These are phyloP conservation scores for Bilobella aurantiaca DNA, from an alignment of 1,140 invertebrate species.

Conservation along the genomic window DNA sequence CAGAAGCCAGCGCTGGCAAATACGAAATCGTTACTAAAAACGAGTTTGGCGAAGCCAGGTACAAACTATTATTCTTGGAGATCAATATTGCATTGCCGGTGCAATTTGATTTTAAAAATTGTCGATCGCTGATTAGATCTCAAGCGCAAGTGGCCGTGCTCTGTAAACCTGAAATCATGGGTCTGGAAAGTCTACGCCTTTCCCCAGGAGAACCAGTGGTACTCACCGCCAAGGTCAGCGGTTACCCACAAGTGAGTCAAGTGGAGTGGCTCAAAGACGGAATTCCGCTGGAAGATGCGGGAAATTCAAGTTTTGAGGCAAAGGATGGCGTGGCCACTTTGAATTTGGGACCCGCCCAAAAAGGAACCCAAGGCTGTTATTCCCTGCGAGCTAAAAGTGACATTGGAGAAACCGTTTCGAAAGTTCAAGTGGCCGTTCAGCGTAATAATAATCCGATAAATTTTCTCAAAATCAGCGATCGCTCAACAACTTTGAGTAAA, in stretches of 20 bases:
- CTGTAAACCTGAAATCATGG: conserved; percentile 49
- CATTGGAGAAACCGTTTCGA: background rate
- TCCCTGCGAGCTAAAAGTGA: background rate
- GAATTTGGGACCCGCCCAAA: background rate
- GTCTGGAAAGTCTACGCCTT: background rate
- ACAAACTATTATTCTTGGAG: too few relatives aligned
- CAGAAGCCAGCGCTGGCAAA: conserved; percentile 42
- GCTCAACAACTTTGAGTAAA: background rate
- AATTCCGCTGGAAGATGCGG: background rate
- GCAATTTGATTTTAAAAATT: background rate
- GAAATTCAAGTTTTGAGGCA: background rate
- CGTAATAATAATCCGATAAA: background rate
- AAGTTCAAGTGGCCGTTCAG: background rate
- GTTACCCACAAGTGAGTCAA: background rate
- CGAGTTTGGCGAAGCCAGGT: conserved; percentile 57
- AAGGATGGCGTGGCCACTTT: background rate
- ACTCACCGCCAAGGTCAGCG: background rate
- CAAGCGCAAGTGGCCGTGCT: conserved; percentile 44
- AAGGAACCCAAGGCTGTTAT: background rate
- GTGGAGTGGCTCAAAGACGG: conserved; percentile 3
- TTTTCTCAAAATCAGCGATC: too few relatives aligned
- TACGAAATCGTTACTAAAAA: conserved; percentile 71
- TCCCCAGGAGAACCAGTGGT: background rate
- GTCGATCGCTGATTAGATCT: background rate
- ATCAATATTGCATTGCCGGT: too few relatives aligned